Percentiles rank a stretch among this genome's conserved stretches.
These are phyloP conservation scores for Platyura marginata DNA, from an alignment of 1,140 invertebrate genomes.

Conservation along the genomic window DNA sequence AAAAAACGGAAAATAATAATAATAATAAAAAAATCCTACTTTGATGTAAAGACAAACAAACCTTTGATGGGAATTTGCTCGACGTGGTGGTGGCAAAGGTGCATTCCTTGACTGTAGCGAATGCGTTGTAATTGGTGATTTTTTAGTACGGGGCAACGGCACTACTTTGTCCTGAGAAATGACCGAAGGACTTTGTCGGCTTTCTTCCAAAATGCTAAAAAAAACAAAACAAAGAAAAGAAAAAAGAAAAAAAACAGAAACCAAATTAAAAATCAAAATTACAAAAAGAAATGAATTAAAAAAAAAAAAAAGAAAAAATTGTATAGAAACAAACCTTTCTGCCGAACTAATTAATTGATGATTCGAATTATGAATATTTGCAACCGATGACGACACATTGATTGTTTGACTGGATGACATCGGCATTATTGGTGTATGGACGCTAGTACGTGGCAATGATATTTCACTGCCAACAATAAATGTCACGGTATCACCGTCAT, in stretches of 20 bases:
- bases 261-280: background rate
- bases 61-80: slow-evolving; percentile 2
- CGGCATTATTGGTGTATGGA: background rate
- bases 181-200: background rate
- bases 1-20: too few species aligned
- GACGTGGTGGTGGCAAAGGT: slow-evolving; percentile 3
- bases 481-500: slow-evolving; percentile 8
- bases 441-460: background rate
- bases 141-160: background rate
- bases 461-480: slow-evolving; percentile 8
- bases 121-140: background rate
- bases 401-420: background rate
- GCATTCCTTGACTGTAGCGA: background rate
- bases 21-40: too few species aligned
- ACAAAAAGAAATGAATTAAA: background rate
- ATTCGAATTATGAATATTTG: background rate
- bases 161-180: background rate
- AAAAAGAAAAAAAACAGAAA: background rate
- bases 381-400: background rate
- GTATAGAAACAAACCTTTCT: background rate
- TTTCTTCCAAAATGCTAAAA: slow-evolving; percentile 2
- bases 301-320: background rate
- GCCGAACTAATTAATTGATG: background rate
- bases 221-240: background rate
- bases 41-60: slow-evolving; percentile 3